Conservation (phyloP, 1,140 invertebrate species). For the Scaptodrosophila lebanonensis region DNA sequence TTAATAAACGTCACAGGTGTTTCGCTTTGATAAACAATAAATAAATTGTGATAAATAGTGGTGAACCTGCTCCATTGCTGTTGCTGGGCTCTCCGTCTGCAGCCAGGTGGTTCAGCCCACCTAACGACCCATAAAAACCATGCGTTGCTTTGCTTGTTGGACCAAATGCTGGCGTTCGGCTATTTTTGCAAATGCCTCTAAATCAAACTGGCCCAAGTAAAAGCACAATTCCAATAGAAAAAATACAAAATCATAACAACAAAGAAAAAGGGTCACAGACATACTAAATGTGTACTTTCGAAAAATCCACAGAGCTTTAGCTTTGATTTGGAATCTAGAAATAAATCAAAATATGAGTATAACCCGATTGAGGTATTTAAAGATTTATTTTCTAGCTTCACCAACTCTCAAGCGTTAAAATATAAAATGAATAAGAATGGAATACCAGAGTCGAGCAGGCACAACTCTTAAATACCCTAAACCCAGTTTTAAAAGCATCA, state of each 20-base stretch:
- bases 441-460: no score
- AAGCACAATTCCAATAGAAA: no score
- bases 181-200: conserved; percentile 17
- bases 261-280: not conserved
- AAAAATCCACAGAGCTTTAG: not conserved
- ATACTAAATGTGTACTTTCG: not conserved
- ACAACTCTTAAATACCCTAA: no score
- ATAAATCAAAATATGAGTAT: no score
- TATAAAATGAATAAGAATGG: no score
- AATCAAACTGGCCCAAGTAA: conserved; percentile 46
- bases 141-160: conserved; percentile 28
- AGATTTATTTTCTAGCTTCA: no score
- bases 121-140: conserved; percentile 53
- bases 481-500: no score
- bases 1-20: conserved; percentile 46
- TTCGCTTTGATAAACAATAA: conserved; percentile 59
- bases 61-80: conserved; percentile 4
- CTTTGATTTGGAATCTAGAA: conserved; percentile 1
- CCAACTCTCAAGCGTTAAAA: no score
- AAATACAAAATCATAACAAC: conserved; percentile 4
- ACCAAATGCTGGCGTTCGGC: conserved; percentile 4
- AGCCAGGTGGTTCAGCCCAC: conserved; percentile 26
- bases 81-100: not conserved
- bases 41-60: conserved; percentile 61
- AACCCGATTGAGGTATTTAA: no score